Percentiles rank a stretch among this genome's conserved stretches.
These are phyloP conservation scores for Myrmecophaga tridactyla DNA, from an alignment of 2,113 vertebrate genomes.

Conservation along the genomic window DNA sequence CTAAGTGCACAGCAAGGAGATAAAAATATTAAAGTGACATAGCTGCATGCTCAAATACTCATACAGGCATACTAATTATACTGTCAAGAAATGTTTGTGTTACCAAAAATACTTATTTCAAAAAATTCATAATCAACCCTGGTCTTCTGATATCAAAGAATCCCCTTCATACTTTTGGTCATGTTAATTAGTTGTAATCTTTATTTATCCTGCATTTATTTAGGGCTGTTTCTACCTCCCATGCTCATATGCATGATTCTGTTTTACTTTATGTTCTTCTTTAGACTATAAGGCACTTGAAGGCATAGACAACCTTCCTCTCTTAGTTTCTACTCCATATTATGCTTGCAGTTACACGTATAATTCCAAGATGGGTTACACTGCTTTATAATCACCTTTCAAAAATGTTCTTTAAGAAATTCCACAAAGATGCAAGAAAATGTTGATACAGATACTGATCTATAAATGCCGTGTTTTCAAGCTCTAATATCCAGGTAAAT, in stretches of 20 bases:
- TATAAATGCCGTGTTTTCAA: background rate
- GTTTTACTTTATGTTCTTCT: background rate
- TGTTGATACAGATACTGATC: background rate
- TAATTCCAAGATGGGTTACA: background rate
- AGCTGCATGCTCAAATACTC: background rate
- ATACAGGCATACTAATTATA: background rate
- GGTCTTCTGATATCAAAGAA: background rate
- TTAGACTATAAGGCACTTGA: background rate
- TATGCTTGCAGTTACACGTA: background rate
- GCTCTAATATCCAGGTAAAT: background rate
- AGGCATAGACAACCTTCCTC: background rate
- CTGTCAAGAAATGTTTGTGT: background rate
- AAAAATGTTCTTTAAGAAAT: background rate
- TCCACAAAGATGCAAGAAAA: background rate
- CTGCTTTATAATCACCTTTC: background rate
- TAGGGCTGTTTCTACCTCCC: background rate
- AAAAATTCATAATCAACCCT: background rate
- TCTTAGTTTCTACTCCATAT: background rate
- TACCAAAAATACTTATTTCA: background rate
- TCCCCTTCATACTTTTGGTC: background rate
- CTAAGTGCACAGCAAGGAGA: background rate
- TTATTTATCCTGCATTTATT: background rate
- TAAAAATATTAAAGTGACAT: conserved; percentile 45
- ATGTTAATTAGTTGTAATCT: background rate
- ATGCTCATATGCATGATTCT: background rate